A percentile compares a stretch with the other conserved stretches of the same genome.
Evolutionary conservation across 1,140 invertebrate genomes (phyloP).

Genomic region (Harlomillsia oculata): DNA sequence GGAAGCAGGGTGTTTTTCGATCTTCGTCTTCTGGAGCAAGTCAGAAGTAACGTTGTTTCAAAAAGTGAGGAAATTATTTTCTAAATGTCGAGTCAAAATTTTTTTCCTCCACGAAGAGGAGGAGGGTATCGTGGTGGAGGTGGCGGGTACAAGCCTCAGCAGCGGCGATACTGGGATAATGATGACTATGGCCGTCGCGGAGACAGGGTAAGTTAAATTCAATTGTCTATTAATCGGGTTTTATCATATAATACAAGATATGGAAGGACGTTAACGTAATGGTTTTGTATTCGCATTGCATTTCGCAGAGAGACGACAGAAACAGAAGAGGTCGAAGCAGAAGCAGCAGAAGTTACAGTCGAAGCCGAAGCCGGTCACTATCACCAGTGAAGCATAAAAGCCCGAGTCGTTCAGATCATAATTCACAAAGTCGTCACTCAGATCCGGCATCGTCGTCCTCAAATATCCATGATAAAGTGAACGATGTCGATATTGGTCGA

Average conservation of each 20-base stretch:
- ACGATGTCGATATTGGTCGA: constrained; percentile 10
- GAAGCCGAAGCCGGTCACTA: constrained; percentile 17
- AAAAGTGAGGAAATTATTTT: not conserved
- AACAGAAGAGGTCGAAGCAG: constrained; percentile 5
- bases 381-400: not conserved
- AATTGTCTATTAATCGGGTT: not conserved
- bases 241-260: not conserved
- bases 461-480: not conserved
- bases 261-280: not conserved
- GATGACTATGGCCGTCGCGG: constrained; percentile 24
- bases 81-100: constrained; percentile 2
- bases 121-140: constrained; percentile 13
- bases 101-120: not conserved
- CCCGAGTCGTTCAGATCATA: constrained; percentile 12
- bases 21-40: constrained; percentile 6
- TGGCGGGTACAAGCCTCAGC: constrained; percentile 15
- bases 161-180: constrained; percentile 31
- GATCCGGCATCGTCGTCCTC: not conserved
- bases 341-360: constrained; percentile 12
- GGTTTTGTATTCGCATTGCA: not conserved
- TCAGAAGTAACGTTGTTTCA: not conserved
- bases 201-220: constrained; percentile 20
- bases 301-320: not conserved
- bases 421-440: constrained; percentile 5
- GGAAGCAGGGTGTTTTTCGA: no score